A percentile compares a stretch with the other conserved stretches of the same genome.
Conservation (phyloP, 1,140 invertebrate genomes). For the Conopomorpha cramerella region DNA sequence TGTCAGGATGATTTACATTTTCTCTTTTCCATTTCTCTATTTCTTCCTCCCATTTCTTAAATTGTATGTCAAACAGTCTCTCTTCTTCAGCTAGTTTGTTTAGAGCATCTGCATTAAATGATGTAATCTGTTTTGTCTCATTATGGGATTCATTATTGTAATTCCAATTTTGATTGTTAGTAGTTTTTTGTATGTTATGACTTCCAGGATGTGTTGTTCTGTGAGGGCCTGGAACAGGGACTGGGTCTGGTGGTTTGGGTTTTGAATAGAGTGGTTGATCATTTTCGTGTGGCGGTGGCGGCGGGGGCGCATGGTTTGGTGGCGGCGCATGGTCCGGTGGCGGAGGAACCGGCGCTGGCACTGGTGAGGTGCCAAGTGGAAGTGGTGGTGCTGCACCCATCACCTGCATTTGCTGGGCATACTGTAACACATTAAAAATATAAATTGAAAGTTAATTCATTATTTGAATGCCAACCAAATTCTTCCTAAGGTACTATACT, state of each 20-base stretch:
- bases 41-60: constrained; percentile 83
- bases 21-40: constrained; percentile 84
- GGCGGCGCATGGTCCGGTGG: constrained; percentile 57
- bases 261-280: constrained; percentile 32
- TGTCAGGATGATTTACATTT: constrained; percentile 84
- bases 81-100: constrained; percentile 69
- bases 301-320: constrained; percentile 36
- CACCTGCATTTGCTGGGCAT: constrained; percentile 55
- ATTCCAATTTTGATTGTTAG: constrained; percentile 27
- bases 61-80: constrained; percentile 79
- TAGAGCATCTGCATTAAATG: constrained; percentile 30
- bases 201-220: constrained; percentile 12
- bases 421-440: constrained; percentile 54
- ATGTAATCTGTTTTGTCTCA: constrained; percentile 4
- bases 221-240: constrained; percentile 8
- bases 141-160: constrained; percentile 9
- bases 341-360: no score
- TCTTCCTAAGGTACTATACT: no score
- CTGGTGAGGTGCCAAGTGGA: constrained; percentile 22
- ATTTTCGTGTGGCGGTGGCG: constrained; percentile 44
- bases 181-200: constrained; percentile 12
- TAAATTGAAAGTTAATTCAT: no score
- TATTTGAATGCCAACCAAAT: no score
- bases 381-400: constrained; percentile 41
- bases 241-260: constrained; percentile 13